Evolutionary conservation across 2,113 vertebrate species (phyloP), one percentile per base, ranked within the genome.

Genomic region (Chaetura pelagica): DNA sequence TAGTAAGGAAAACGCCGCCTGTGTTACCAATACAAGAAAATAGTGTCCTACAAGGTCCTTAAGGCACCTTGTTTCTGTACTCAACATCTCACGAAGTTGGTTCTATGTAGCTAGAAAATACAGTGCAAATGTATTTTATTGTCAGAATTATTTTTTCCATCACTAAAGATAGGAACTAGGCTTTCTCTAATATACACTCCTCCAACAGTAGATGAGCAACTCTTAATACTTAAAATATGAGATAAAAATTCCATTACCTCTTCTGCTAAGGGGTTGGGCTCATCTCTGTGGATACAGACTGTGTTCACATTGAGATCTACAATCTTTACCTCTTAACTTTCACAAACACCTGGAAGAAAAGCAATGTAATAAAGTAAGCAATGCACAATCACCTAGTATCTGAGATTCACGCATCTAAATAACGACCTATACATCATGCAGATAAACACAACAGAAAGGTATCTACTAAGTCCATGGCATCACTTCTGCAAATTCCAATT

Each of bases 311-410:
- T 74, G 42, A 42, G 14, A 81, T 34, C 48, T 46, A 71, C 46
- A 32, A 44, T 11, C 30, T 29, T 52, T 27, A 66, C 32, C n/a
- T 20, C n/a, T 10, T 55, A 78, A 42, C 11, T 59, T 48, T 34
- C 34, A 86, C 15, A 9, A 51, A 6, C 74, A 15, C 42, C 48
- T 57, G 29, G 69, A 76, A 69, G 54, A 64, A 73, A 42, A 64
- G 9, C 40, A 84, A 8, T n/a, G 1, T 30, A 72, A 61, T 3
- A 38, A 72, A 92, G 52, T 3, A 72, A 8, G 24, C 32, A 82
- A 35, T 10, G 20, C 26, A 29, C 17, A 27, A 17, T 51, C 9
- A n/a, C 34, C 1, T 0, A 27, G 3, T 19, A 62, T 30, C 30
- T 54, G 38, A 75, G 87, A 71, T 26, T 0, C 72, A 7, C 2